Base-by-base conservation (phyloP, 2,888 invertebrate genomes). In the Formica aserva region DNA sequence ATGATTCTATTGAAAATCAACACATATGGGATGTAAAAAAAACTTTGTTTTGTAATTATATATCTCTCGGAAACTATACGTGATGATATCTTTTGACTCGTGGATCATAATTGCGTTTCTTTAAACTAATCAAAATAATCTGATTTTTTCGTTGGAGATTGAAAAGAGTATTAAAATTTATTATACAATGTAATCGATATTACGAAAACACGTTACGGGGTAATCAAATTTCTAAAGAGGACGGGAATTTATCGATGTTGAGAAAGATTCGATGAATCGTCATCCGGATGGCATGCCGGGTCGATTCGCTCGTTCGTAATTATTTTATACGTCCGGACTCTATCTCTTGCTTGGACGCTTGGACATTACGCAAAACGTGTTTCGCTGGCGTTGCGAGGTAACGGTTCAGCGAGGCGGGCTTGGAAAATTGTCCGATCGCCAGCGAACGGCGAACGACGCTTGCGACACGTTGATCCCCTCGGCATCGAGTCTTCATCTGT, bases 361-460 rank as follows among this genome's bases (percentile, higher is more conserved):
- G 87, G 78, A 83, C 83, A 85, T 88, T 88, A 87, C 88, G 87
- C 87, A 87, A 88, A 88, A 83, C 85, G 85, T 85, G 87, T 85
- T 88, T 85, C 84, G 71, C 83, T 52, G 82, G 77, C 66, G 85
- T 87, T 88, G 82, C 83, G 77, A 85, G 71, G 85, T 88, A 88
- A 88, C 87, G 88, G 88, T 88, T 88, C 88, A 83, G 81, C 78
- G 83, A 82, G 75, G 62, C 76, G 81, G 75, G 87, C 83, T 84
- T 87, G 88, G 87, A 88, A 88, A 87, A 88, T 88, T 76, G 84
- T 80, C 81, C 62, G 84, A 88, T 82, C 75, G n/a, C 38, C 78
- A 69, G 45, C 65, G 63, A 65, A 65, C 29, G n/a, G 22, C 29
- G 66, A 77, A 69, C 9, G 65, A 55, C 62, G 82, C 80, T 67